Evolutionary conservation across 2,113 vertebrate species (phyloP), one percentile per base, ranked within the genome.

Genomic region (Atrichornis clamosus): DNA sequence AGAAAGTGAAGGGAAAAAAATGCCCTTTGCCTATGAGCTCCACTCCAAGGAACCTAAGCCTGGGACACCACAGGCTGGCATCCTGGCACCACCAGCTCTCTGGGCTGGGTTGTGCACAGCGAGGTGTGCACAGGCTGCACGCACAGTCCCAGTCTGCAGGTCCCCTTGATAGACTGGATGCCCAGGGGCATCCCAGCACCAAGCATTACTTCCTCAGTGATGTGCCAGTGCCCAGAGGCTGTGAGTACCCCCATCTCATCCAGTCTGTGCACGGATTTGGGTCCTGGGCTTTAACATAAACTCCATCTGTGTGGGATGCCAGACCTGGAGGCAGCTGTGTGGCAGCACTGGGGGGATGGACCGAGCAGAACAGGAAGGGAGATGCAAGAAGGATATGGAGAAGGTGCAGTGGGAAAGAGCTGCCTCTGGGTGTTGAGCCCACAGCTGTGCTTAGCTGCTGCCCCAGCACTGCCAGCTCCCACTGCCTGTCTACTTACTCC

Each of bases 401-500:
- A 16, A 8, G 8, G 32, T 88, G 11, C n/a, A 35, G 30, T 1
- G 7, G 37, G n/a, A 67, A 75, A 62, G 39, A 60, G 35, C 44
- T 72, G 52, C 12, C 65, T 75, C 1, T 0, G 33, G 32, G 33
- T 39, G 33, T 37, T 86, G 53, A 77, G 76, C 59, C 27, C 39
- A 32, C 0, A 0, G 15, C 22, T 26, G 7, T 39, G 62, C 44
- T 76, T 11, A 2, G 37, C 24, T 9, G 2, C 68, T 70, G 65
- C 20, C 56, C 70, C 12, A 11, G 82, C 44, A 59, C 37, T 11
- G 33, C 27, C 5, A 3, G 23, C 11, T 59, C 75, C 78, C 6
- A 1, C 65, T 47, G 37, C 17, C 1, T 13, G 5, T 53, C 35
- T 88, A 99, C 99, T 99, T 98, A 99, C 99, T 99, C 99, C 90